phyloP scores from a whole-genome alignment of 1,140 invertebrate species.

The Thalassaphorura encarpata region DNA sequence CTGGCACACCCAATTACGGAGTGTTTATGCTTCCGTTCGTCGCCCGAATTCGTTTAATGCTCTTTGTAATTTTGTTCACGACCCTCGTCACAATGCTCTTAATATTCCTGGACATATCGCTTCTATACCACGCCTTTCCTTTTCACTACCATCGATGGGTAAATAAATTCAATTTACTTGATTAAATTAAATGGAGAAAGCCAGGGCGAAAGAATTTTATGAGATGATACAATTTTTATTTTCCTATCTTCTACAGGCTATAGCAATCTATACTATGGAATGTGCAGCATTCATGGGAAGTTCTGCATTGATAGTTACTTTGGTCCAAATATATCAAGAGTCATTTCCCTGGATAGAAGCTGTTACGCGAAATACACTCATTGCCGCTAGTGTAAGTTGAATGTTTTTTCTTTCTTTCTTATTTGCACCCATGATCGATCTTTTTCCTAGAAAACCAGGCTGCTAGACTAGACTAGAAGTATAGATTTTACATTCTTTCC shows the following conservation, averaged over 20 bases:
- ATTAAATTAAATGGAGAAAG: neutral
- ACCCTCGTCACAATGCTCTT: constrained; percentile 65
- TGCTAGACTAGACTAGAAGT: too few species aligned
- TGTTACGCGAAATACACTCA: constrained; percentile 31
- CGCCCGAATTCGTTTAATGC: constrained; percentile 54
- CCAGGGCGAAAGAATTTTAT: neutral
- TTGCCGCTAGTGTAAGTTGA: constrained; percentile 25
- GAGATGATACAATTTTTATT: neutral
- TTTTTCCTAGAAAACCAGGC: too few species aligned
- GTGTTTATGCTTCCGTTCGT: constrained; percentile 63
- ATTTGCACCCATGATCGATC: too few species aligned
- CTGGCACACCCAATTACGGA: constrained; percentile 53
- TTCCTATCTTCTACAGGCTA: constrained; percentile 16
- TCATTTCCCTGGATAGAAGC: constrained; percentile 41
- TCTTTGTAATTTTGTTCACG: constrained; percentile 69
- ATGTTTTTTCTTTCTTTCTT: too few species aligned
- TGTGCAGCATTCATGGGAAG: constrained; percentile 35
- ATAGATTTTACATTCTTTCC: too few species aligned
- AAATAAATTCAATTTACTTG: constrained; percentile 6
- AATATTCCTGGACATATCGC: constrained; percentile 72
- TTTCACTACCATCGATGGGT: constrained; percentile 35
- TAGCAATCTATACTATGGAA: constrained; percentile 29
- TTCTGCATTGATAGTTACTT: constrained; percentile 52
- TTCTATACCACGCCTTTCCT: constrained; percentile 39
- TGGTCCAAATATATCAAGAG: constrained; percentile 50